Conservation (phyloP, 2,888 invertebrate species). For the Gastracanthus pulcherrimus region DNA sequence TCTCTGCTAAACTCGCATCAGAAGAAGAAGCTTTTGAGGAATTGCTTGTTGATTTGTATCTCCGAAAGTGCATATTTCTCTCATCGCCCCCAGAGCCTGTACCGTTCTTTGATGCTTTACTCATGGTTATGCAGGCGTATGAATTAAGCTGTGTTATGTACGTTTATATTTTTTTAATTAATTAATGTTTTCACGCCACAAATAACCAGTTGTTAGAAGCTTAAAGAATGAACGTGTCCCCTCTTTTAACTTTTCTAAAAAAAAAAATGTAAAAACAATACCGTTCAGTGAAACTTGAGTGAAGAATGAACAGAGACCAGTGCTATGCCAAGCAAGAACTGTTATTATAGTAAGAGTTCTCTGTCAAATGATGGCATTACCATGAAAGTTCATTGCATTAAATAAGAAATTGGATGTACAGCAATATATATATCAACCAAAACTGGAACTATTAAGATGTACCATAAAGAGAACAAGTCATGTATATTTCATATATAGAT, state of each 20-base stretch:
- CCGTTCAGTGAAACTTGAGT: conserved; percentile 31
- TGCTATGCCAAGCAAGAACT: conserved; percentile 3
- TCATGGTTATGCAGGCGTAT: conserved; percentile 63
- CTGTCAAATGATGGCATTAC: too few species aligned
- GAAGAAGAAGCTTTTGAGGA: conserved; percentile 59
- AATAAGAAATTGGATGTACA: background rate
- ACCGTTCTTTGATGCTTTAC: conserved; percentile 73
- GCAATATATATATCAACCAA: background rate
- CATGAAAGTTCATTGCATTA: too few species aligned
- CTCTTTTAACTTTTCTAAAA: conserved; percentile 41
- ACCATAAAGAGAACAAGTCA: background rate
- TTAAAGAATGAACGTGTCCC: conserved; percentile 32
- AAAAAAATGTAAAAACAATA: conserved; percentile 43
- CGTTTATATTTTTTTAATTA: conserved; percentile 33
- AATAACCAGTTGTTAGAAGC: conserved; percentile 46
- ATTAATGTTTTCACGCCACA: conserved; percentile 8
- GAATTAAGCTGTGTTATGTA: conserved; percentile 45
- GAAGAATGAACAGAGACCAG: background rate
- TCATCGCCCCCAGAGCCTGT: conserved; percentile 74
- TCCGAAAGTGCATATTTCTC: conserved; percentile 71
- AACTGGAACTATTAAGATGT: conserved; percentile 2
- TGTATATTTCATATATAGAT: too few species aligned
- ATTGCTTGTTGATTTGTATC: conserved; percentile 69
- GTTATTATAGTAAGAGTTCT: background rate
- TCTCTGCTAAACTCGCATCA: conserved; percentile 44